Percentiles rank a stretch among this genome's conserved stretches.
phyloP scores from a whole-genome alignment of 2,113 vertebrate genomes.

The Myiozetetes cayanensis region DNA sequence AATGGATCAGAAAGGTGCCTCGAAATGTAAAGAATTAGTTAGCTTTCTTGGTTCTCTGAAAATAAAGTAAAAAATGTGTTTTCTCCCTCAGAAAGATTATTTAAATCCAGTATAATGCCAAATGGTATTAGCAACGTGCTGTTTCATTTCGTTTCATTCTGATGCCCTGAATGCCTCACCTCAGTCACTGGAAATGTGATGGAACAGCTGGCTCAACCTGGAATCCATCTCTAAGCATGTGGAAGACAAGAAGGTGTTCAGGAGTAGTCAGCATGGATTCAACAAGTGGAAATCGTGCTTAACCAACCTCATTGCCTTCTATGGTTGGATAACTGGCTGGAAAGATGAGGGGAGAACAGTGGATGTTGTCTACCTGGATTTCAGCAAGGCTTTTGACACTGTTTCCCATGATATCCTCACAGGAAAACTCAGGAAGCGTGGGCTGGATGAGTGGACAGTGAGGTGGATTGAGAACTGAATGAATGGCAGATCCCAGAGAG shows the following conservation, averaged over 20 bases:
- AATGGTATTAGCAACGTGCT: neutral
- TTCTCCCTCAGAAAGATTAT: neutral
- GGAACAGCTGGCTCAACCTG: neutral
- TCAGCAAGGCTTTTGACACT: neutral
- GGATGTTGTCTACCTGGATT: neutral
- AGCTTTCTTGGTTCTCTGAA: neutral
- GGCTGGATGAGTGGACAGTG: neutral
- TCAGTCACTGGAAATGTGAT: neutral
- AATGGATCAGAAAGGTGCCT: conserved; percentile 14
- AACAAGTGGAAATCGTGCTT: neutral
- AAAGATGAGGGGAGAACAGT: neutral
- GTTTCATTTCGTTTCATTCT: neutral
- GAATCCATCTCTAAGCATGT: neutral
- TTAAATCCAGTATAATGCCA: conserved; percentile 22
- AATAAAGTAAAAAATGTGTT: neutral
- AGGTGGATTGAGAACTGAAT: neutral
- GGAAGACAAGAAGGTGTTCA: neutral
- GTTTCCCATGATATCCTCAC: neutral
- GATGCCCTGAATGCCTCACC: neutral
- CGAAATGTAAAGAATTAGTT: neutral
- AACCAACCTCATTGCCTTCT: neutral
- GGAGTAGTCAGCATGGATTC: neutral
- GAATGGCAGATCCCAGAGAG: neutral
- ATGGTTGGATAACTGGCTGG: neutral
- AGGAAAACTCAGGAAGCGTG: neutral